Conservation (phyloP, 2,797 vertebrate genomes). For the Sebastes dallii region DNA sequence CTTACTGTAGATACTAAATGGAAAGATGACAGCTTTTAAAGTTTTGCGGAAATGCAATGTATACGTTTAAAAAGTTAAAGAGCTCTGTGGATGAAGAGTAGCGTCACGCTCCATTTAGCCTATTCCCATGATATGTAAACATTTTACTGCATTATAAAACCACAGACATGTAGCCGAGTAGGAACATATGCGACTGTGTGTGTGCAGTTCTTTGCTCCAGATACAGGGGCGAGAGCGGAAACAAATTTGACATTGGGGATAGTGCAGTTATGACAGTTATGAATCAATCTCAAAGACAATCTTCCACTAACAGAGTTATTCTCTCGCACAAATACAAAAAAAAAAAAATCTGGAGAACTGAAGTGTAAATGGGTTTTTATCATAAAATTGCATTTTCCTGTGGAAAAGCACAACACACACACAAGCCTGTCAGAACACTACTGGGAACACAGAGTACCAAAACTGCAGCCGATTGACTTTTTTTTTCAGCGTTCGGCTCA, state of each 20-base stretch:
- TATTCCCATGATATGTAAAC: slow-evolving; percentile 20
- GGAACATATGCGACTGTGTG: background rate
- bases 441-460: slow-evolving; percentile 29
- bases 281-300: background rate
- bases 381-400: slow-evolving; percentile 26
- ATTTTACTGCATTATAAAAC: slow-evolving; percentile 2
- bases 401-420: slow-evolving; percentile 8
- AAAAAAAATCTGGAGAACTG: background rate
- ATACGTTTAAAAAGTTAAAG: slow-evolving; percentile 10
- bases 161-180: background rate
- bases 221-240: background rate
- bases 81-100: background rate
- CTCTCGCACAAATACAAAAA: background rate
- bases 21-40: background rate
- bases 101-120: slow-evolving; percentile 22
- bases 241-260: background rate
- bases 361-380: slow-evolving; percentile 30
- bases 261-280: background rate
- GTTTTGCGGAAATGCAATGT: background rate
- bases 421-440: slow-evolving; percentile 20
- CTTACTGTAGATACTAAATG: background rate
- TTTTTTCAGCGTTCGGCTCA: slow-evolving; percentile 46
- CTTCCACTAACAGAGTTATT: background rate
- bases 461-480: slow-evolving; percentile 56
- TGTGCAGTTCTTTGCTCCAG: background rate